Percentiles rank a stretch among this genome's conserved stretches.
Conservation (phyloP, 2,797 vertebrate species). For the Mormyrops attenuatus region DNA sequence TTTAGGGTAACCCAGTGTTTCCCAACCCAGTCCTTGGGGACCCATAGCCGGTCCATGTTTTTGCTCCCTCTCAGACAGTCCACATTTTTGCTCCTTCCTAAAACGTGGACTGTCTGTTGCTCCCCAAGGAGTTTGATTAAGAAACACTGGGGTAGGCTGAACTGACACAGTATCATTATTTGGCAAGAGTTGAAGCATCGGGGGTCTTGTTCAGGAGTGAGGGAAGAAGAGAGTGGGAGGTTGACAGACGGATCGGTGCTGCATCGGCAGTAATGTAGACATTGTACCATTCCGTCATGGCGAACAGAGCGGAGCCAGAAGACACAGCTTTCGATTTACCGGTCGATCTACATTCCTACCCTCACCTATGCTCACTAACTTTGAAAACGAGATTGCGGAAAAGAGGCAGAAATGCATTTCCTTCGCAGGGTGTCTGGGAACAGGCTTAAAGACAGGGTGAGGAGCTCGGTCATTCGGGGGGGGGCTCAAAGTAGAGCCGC, state of each 20-base stretch:
- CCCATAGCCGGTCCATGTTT: neutral
- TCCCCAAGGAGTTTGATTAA: neutral
- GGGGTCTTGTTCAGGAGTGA: neutral
- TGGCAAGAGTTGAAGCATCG: neutral
- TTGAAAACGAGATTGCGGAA: neutral
- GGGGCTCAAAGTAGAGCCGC: neutral
- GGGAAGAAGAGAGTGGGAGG: neutral
- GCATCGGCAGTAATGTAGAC: neutral
- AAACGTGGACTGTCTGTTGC: neutral
- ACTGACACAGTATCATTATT: neutral
- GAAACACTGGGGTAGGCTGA: neutral
- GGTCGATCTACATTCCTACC: neutral
- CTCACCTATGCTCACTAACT: neutral
- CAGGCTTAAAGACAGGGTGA: neutral
- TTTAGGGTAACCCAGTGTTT: neutral
- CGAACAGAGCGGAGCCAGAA: neutral
- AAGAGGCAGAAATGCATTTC: neutral
- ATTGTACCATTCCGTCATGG: neutral
- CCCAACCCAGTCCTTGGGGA: neutral
- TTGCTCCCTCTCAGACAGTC: neutral
- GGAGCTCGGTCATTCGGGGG: neutral
- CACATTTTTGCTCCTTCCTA: neutral
- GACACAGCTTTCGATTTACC: neutral
- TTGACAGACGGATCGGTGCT: neutral
- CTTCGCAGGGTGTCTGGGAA: neutral